Percentiles rank a stretch among this genome's conserved stretches.
phyloP scores from a whole-genome alignment of 2,888 invertebrate genomes.

The Odontothrips loti region DNA sequence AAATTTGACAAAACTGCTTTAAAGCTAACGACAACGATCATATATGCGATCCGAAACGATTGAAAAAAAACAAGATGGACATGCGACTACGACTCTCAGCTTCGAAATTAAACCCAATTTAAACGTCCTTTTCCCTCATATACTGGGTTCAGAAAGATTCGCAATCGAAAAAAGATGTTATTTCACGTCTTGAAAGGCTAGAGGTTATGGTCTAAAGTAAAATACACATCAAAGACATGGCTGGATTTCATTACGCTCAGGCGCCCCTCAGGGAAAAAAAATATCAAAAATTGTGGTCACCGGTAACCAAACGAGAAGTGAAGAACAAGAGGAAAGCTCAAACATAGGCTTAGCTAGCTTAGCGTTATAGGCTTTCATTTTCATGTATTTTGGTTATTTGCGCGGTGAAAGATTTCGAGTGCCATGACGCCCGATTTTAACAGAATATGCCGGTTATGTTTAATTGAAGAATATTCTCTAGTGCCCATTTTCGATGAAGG shows the following conservation, averaged over 20 bases:
- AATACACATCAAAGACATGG: background rate
- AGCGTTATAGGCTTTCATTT: conserved; percentile 17
- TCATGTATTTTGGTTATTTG: conserved; percentile 18
- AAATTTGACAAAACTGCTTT: no score
- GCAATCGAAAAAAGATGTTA: background rate
- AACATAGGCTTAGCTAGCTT: conserved; percentile 26
- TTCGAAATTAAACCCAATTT: background rate
- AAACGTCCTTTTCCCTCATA: background rate
- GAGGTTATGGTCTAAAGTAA: background rate
- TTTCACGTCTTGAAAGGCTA: background rate
- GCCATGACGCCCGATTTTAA: conserved; percentile 11
- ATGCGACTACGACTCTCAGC: background rate
- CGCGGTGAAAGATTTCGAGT: background rate
- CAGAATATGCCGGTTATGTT: conserved; percentile 26
- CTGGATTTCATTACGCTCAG: background rate
- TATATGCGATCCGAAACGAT: background rate
- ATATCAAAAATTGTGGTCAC: conserved; percentile 21
- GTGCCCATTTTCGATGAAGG: conserved; percentile 11
- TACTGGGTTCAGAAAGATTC: background rate
- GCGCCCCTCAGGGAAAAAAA: background rate
- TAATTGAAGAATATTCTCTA: conserved; percentile 16
- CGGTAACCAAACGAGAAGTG: conserved; percentile 26
- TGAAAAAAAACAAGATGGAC: conserved; percentile 25
- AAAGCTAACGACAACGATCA: background rate
- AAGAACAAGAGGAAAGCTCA: conserved; percentile 25